phyloP scores from a whole-genome alignment of 2,888 invertebrate species.

The Eupelmus urozonus region DNA sequence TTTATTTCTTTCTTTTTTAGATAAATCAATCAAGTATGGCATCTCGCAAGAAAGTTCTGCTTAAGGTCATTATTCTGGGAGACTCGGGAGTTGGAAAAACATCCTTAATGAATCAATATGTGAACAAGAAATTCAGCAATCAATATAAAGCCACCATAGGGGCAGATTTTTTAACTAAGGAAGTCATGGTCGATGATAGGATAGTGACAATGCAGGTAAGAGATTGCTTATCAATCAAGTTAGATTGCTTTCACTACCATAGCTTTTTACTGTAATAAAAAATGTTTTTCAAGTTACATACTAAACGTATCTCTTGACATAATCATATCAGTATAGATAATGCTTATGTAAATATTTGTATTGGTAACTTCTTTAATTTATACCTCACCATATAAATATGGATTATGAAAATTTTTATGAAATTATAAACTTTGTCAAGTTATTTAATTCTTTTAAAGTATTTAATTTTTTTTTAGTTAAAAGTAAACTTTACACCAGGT shows the following conservation, averaged over 20 bases:
- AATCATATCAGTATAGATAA: slow-evolving; percentile 34
- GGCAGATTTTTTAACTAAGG: slow-evolving; percentile 99
- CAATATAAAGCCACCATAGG: slow-evolving; percentile 99
- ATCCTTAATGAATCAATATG: slow-evolving; percentile 99
- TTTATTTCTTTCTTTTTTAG: neutral
- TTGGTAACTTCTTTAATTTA: neutral
- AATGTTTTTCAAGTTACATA: neutral
- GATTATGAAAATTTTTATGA: slow-evolving; percentile 3
- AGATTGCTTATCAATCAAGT: too few species aligned
- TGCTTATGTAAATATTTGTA: slow-evolving; percentile 13
- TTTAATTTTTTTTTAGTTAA: neutral
- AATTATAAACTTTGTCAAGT: neutral
- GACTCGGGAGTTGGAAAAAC: slow-evolving; percentile 99
- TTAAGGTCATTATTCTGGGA: slow-evolving; percentile 98
- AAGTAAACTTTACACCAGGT: too few species aligned
- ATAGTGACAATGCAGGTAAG: slow-evolving; percentile 97
- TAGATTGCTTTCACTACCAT: neutral
- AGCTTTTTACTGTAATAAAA: slow-evolving; percentile 2
- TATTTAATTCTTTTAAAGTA: slow-evolving; percentile 13
- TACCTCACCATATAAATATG: neutral
- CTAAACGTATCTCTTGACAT: slow-evolving; percentile 1
- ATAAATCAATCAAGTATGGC: slow-evolving; percentile 84
- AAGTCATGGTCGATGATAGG: slow-evolving; percentile 98
- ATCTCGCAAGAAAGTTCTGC: slow-evolving; percentile 95
- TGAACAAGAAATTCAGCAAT: slow-evolving; percentile 99